Conservation (phyloP, 2,888 invertebrate species). For the Perizoma affinitatum region DNA sequence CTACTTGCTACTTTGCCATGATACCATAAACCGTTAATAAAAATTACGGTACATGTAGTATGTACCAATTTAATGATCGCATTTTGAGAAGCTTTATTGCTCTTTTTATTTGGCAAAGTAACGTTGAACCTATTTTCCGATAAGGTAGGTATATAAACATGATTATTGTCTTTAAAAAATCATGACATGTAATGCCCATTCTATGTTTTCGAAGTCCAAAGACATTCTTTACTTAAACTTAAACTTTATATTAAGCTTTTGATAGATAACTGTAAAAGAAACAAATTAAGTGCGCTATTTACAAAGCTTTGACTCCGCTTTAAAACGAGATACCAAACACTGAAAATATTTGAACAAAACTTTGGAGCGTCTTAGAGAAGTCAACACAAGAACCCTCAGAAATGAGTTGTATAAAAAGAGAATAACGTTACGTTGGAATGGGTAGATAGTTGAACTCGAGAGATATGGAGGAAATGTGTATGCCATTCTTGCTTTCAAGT, state of each 20-base stretch:
- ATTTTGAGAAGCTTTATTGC: conserved; percentile 28
- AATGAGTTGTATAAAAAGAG: conserved; percentile 58
- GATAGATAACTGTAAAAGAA: conserved; percentile 28
- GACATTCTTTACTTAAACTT: conserved; percentile 8
- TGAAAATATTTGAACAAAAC: conserved; percentile 40
- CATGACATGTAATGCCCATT: background rate
- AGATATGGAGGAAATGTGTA: conserved; percentile 79
- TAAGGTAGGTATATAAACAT: conserved; percentile 4
- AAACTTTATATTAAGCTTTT: conserved; percentile 24
- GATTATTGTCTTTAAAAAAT: conserved; percentile 3
- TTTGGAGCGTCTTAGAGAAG: conserved; percentile 38
- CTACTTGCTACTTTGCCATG: conserved; percentile 35
- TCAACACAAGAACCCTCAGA: conserved; percentile 46
- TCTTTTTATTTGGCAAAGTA: conserved; percentile 27
- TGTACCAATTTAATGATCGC: conserved; percentile 29
- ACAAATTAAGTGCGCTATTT: conserved; percentile 38
- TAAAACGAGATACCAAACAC: conserved; percentile 38
- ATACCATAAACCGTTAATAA: conserved; percentile 24
- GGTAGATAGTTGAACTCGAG: conserved; percentile 72
- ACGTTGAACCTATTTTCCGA: conserved; percentile 12
- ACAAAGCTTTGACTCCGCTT: conserved; percentile 38
- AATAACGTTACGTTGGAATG: conserved; percentile 66
- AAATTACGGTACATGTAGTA: conserved; percentile 27
- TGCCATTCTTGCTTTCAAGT: conserved; percentile 80
- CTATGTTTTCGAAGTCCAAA: conserved; percentile 10